These are phyloP conservation scores for Nymphalis io DNA, from an alignment of 1,140 invertebrate genomes.

Conservation along the genomic window DNA sequence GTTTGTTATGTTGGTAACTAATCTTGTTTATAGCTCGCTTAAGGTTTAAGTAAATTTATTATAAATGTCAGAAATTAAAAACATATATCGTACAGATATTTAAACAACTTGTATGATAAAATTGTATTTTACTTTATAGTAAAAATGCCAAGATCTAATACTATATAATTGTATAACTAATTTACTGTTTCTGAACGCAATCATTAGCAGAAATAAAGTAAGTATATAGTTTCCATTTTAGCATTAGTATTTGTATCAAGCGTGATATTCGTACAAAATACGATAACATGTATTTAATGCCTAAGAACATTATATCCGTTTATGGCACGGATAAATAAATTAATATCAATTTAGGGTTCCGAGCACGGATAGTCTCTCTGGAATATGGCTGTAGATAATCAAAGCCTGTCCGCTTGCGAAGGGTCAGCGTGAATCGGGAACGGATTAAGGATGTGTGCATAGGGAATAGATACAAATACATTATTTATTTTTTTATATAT, in stretches of 20 bases:
- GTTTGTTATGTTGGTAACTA: background rate
- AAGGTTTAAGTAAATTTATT: too few species aligned
- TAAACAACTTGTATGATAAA: too few species aligned
- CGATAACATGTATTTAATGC: background rate
- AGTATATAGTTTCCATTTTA: too few species aligned
- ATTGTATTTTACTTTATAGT: too few species aligned
- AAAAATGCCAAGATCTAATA: too few species aligned
- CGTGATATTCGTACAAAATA: background rate
- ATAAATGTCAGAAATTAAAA: too few species aligned
- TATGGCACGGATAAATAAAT: slow-evolving; percentile 6
- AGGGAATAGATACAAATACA: background rate
- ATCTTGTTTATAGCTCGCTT: background rate
- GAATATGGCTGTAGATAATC: slow-evolving; percentile 9
- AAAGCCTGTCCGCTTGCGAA: slow-evolving; percentile 8
- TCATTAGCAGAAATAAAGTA: too few species aligned
- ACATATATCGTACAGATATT: too few species aligned
- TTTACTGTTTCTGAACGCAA: too few species aligned
- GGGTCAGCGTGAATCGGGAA: slow-evolving; percentile 6
- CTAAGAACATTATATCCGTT: background rate
- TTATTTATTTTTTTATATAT: background rate
- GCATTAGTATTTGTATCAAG: too few species aligned
- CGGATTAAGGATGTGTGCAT: slow-evolving; percentile 1
- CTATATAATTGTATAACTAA: too few species aligned
- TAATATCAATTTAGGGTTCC: slow-evolving; percentile 10
- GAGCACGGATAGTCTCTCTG: slow-evolving; percentile 9